These are phyloP conservation scores for Bicyclus anynana DNA, from an alignment of 1,140 invertebrate species.

Conservation along the genomic window DNA sequence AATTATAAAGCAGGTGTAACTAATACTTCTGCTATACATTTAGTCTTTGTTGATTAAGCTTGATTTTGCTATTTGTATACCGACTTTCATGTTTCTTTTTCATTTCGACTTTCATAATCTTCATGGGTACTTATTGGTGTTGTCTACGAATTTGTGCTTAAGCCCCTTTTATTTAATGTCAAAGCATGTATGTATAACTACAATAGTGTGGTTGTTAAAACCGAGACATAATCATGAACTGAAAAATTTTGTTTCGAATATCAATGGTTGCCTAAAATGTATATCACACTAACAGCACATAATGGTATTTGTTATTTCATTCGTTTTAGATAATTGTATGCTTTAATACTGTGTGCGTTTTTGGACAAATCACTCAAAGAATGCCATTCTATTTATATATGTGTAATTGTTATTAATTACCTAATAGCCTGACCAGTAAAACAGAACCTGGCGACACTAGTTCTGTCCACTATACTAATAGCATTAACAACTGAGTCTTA, in stretches of 20 bases:
- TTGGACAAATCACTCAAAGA: neutral
- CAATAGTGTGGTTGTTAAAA: conserved; percentile 8
- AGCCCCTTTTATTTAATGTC: neutral
- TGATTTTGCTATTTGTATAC: neutral
- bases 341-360: conserved; percentile 15
- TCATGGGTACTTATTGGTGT: conserved; percentile 8
- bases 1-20: too few species aligned
- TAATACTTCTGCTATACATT: too few species aligned
- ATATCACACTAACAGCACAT: conserved; percentile 11
- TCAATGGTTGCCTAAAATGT: neutral
- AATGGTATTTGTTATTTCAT: neutral
- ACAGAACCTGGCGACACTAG: too few species aligned
- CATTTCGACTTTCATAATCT: conserved; percentile 5
- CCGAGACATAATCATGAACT: conserved; percentile 29
- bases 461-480: too few species aligned
- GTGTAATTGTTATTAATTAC: neutral
- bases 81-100: neutral
- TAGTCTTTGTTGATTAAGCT: conserved; percentile 3
- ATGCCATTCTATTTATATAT: neutral
- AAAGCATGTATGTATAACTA: conserved; percentile 12
- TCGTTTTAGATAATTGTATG: neutral
- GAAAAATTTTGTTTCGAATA: neutral
- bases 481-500: too few species aligned
- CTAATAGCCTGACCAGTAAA: too few species aligned
- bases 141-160: conserved; percentile 1